Base-by-base conservation (phyloP, 2,888 invertebrate genomes). In the Erebia aethiops region DNA sequence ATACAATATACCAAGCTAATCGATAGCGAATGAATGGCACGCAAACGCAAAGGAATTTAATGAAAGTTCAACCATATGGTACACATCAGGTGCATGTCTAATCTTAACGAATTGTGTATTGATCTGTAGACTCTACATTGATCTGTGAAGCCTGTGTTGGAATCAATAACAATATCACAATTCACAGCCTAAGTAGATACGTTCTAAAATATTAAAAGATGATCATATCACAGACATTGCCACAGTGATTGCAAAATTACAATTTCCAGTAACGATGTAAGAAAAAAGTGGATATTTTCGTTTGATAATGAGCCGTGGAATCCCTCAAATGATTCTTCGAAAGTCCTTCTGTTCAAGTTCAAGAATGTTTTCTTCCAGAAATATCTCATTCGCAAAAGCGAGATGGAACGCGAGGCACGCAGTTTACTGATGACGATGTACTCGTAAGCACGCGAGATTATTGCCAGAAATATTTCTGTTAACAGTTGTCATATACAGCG, bases 1-100 rank as follows among this genome's bases (percentile, higher is more conserved):
- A 78, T 77, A 77, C n/a, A n/a, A n/a, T 78, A 77, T 77, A 77
- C 77, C 76, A 73, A 76, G 74, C 70, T 78, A 78, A 79, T 78
- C 77, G 77, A 79, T 78, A 77, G 72, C 76, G 75, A 74, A 77
- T 75, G 72, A 77, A 76, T 77, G 76, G 73, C 78, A 78, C 72
- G 76, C 76, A 78, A 76, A 79, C 78, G 77, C 73, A 76, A 74
- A 75, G 75, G 76, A 79, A 80, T 77, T 78, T 76, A 71, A 76
- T 71, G 77, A 76, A 78, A 74, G 74, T 74, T 69, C 52, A 69
- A 64, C 67, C 43, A 72, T 67, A 67, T 64, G 41, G 61, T 52
- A 63, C n/a, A 69, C 43, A 65, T 43, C 35, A 56, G 56, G 52
- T 62, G 35, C 26, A 51, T n/a, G 54, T 49, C 61, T 52, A 52